phyloP scores from a whole-genome alignment of 1,140 invertebrate genomes.

The Bombus confusus region DNA sequence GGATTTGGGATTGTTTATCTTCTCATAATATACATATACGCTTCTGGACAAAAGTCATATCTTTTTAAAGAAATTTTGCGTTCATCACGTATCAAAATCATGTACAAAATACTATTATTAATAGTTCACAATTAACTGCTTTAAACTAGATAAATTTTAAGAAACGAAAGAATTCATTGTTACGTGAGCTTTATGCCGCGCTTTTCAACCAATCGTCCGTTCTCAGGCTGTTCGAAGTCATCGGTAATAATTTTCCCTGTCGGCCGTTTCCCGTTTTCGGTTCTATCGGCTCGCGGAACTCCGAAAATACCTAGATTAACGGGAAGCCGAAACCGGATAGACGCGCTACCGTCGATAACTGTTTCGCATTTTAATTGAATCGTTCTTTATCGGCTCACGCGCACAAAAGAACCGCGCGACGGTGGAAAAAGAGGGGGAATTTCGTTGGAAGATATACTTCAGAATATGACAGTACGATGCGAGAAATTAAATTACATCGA shows the following conservation, averaged over 20 bases:
- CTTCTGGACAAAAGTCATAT: neutral
- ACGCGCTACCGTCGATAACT: constrained; percentile 6
- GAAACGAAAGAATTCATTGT: neutral
- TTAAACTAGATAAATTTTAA: neutral
- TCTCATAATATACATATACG: no score
- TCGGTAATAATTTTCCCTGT: constrained; percentile 34
- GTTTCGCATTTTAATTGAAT: constrained; percentile 54
- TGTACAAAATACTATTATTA: no score
- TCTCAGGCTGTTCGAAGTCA: neutral
- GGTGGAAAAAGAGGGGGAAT: neutral
- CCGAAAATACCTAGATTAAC: constrained; percentile 51
- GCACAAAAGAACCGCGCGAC: constrained; percentile 1
- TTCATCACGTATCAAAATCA: neutral
- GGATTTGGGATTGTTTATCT: no score
- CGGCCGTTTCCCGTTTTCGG: constrained; percentile 17
- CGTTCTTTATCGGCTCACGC: constrained; percentile 22
- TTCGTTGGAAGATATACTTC: neutral
- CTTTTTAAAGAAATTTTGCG: neutral
- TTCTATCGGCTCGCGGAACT: neutral
- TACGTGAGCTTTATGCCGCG: neutral
- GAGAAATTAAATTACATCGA: no score
- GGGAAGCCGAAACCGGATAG: constrained; percentile 37
- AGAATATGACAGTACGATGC: neutral
- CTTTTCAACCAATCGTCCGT: neutral
- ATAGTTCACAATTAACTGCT: no score